These are phyloP conservation scores for Altica lythri DNA, from an alignment of 2,888 invertebrate species.

Conservation along the genomic window DNA sequence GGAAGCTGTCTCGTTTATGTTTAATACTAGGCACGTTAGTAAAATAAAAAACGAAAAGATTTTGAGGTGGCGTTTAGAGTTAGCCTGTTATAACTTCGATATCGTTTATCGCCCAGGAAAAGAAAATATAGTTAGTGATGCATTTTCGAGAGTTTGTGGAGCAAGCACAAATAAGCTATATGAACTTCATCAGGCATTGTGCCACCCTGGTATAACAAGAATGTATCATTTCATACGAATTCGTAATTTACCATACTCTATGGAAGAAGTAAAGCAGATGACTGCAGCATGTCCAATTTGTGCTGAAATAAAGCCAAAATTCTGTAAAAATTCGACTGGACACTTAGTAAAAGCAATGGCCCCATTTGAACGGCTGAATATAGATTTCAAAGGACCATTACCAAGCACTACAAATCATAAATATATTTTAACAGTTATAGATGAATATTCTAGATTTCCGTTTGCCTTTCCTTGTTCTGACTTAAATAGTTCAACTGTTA, in stretches of 20 bases:
- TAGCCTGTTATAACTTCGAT: constrained; percentile 12
- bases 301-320: constrained; percentile 14
- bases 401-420: neutral
- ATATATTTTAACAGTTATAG: constrained; percentile 7
- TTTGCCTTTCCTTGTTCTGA: neutral
- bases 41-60: constrained; percentile 13
- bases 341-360: too few species aligned
- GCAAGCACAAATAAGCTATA: too few species aligned
- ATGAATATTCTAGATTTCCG: constrained; percentile 8
- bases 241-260: constrained; percentile 10
- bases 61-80: constrained; percentile 9
- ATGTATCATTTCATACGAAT: constrained; percentile 4
- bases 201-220: constrained; percentile 14
- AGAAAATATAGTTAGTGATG: too few species aligned
- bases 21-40: constrained; percentile 1
- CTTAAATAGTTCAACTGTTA: neutral
- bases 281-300: constrained; percentile 8
- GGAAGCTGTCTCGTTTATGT: constrained; percentile 15
- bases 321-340: neutral
- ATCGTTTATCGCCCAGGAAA: constrained; percentile 10
- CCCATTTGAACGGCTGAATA: constrained; percentile 5
- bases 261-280: constrained; percentile 12
- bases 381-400: constrained; percentile 10
- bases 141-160: too few species aligned
- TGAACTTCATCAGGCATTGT: constrained; percentile 5